Evolutionary conservation across 2,888 invertebrate genomes (phyloP).

Genomic region (Drosophila greeni): DNA sequence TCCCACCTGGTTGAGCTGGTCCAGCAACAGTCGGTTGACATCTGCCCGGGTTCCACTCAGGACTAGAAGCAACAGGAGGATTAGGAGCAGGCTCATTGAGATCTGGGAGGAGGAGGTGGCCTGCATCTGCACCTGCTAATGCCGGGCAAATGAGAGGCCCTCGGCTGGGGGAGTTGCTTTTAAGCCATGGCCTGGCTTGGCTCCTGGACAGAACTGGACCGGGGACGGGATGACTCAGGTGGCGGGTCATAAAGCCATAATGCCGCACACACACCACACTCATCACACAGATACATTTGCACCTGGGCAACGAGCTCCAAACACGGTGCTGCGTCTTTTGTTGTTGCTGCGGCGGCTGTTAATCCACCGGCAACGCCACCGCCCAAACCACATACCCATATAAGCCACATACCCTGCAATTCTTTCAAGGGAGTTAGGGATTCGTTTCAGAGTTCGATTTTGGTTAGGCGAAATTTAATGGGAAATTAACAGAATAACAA

Average conservation of each 20-base stretch:
- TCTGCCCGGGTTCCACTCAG: background rate
- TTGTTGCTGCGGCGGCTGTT: conserved; percentile 4
- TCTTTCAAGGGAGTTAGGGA: background rate
- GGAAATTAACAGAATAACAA: background rate
- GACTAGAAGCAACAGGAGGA: background rate
- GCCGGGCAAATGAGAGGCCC: conserved; percentile 31
- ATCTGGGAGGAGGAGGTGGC: background rate
- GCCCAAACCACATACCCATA: conserved; percentile 28
- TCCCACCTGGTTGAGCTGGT: conserved; percentile 53
- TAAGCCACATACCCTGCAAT: conserved; percentile 30
- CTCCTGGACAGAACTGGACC: conserved; percentile 18
- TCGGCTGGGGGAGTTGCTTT: conserved; percentile 28
- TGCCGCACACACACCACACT: background rate
- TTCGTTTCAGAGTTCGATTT: background rate
- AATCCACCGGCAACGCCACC: conserved; percentile 4
- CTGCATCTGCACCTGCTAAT: conserved; percentile 19
- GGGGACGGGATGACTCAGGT: conserved; percentile 29
- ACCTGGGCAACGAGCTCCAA: conserved; percentile 11
- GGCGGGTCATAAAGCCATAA: conserved; percentile 22
- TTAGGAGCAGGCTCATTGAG: conserved; percentile 1
- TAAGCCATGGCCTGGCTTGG: conserved; percentile 31
- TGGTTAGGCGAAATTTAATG: too few relatives aligned
- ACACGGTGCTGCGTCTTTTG: conserved; percentile 13
- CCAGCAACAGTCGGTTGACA: conserved; percentile 36
- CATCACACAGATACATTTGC: conserved; percentile 1